These are phyloP conservation scores for Muscicapa striata DNA, from an alignment of 2,797 vertebrate species.

Conservation along the genomic window DNA sequence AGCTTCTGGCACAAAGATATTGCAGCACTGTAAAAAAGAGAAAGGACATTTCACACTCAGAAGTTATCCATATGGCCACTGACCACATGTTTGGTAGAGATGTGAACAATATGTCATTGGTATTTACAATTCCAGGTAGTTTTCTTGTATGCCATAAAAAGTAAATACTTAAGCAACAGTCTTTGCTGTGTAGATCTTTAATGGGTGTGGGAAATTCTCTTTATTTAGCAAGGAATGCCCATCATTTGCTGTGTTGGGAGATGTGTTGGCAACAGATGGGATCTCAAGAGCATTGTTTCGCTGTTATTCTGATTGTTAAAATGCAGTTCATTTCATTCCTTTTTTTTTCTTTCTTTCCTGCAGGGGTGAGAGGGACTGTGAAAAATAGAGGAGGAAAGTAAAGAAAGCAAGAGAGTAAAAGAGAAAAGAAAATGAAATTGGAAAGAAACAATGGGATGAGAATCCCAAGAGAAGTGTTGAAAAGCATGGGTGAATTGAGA, in stretches of 20 bases:
- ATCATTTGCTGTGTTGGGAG: constrained; percentile 71
- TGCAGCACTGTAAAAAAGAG: constrained; percentile 59
- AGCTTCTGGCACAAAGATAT: constrained; percentile 50
- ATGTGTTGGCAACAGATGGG: constrained; percentile 69
- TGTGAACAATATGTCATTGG: constrained; percentile 71
- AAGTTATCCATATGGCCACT: constrained; percentile 70
- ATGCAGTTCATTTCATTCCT: constrained; percentile 48
- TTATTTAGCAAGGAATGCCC: constrained; percentile 72
- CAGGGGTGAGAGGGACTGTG: constrained; percentile 32
- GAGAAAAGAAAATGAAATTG: constrained; percentile 30
- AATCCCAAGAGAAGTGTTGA: neutral
- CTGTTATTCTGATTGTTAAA: constrained; percentile 69
- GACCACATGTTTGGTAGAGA: constrained; percentile 70
- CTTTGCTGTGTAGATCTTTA: constrained; percentile 68
- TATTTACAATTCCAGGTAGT: constrained; percentile 73
- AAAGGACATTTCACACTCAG: constrained; percentile 67
- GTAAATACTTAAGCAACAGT: constrained; percentile 64
- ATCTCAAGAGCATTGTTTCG: constrained; percentile 65
- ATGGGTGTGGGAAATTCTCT: constrained; percentile 70
- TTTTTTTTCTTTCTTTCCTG: constrained; percentile 9
- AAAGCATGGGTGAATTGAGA: constrained; percentile 15
- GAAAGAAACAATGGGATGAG: constrained; percentile 40
- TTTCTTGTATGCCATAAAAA: constrained; percentile 72
- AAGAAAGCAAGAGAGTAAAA: constrained; percentile 16
- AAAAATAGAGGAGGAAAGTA: constrained; percentile 30